A percentile compares a stretch with the other conserved stretches of the same genome.
Evolutionary conservation across 2,888 invertebrate genomes (phyloP).

Genomic region (Macrophya alboannulata): DNA sequence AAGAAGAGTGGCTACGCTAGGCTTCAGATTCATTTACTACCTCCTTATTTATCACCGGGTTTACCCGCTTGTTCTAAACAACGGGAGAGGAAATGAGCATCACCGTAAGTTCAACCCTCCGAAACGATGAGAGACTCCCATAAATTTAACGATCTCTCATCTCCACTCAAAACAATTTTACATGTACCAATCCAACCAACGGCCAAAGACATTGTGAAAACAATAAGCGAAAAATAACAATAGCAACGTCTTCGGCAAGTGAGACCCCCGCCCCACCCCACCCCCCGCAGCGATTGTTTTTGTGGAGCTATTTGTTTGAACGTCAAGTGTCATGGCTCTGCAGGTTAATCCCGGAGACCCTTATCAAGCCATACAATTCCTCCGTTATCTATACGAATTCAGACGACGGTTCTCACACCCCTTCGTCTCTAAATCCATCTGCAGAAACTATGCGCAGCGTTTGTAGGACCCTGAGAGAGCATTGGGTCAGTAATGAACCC

Average conservation of each 20-base stretch:
- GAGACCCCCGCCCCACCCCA: too few relatives aligned
- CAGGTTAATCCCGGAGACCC: constrained; percentile 28
- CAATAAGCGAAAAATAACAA: background rate
- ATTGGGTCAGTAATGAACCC: constrained; percentile 62
- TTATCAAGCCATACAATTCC: constrained; percentile 62
- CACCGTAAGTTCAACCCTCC: background rate
- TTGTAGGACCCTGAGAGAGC: constrained; percentile 31
- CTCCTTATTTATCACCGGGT: background rate
- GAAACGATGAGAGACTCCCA: background rate
- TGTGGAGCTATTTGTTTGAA: constrained; percentile 2
- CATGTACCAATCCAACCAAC: too few relatives aligned
- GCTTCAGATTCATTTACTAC: background rate
- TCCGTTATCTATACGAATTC: constrained; percentile 66
- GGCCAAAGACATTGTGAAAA: background rate
- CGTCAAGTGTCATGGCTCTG: constrained; percentile 26
- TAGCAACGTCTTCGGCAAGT: background rate
- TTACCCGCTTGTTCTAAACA: background rate
- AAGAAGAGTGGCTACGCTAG: background rate
- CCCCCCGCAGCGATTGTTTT: background rate
- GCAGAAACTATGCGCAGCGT: background rate
- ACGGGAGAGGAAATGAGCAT: background rate
- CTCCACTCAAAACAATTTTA: background rate
- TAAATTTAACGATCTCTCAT: constrained; percentile 28
- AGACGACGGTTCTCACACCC: constrained; percentile 57
- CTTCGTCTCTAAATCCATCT: background rate